Evolutionary conservation across 2,113 vertebrate species (phyloP).

Genomic region (Sigmodon hispidus): DNA sequence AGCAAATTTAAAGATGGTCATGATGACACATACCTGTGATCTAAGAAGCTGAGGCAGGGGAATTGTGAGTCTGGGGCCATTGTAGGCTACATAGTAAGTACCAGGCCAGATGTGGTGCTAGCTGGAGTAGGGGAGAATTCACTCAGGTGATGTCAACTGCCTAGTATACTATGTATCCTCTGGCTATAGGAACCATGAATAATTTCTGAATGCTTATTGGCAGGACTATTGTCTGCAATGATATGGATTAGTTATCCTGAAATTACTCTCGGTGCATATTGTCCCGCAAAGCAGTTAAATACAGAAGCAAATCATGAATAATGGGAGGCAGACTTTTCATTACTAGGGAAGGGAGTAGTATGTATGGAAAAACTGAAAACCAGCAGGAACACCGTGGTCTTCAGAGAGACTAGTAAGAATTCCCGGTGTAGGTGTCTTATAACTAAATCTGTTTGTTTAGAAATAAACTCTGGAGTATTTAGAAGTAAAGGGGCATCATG

Average conservation of each 20-base stretch:
- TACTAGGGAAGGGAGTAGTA: neutral
- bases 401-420: neutral
- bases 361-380: neutral
- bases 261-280: neutral
- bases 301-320: neutral
- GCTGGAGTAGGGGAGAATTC: neutral
- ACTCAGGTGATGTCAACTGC: neutral
- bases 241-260: constrained; percentile 21
- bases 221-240: neutral
- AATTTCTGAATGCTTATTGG: neutral
- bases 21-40: neutral
- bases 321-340: neutral
- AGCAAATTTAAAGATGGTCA: neutral
- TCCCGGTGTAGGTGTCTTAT: neutral
- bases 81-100: neutral
- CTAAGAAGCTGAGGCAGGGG: neutral
- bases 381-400: neutral
- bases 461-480: neutral
- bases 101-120: neutral
- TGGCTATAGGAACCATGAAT: neutral
- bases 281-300: neutral
- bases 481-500: neutral
- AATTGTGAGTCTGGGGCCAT: neutral
- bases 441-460: neutral
- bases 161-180: neutral